Conservation (phyloP, 2,113 vertebrate genomes). For the Corvus moneduloides region DNA sequence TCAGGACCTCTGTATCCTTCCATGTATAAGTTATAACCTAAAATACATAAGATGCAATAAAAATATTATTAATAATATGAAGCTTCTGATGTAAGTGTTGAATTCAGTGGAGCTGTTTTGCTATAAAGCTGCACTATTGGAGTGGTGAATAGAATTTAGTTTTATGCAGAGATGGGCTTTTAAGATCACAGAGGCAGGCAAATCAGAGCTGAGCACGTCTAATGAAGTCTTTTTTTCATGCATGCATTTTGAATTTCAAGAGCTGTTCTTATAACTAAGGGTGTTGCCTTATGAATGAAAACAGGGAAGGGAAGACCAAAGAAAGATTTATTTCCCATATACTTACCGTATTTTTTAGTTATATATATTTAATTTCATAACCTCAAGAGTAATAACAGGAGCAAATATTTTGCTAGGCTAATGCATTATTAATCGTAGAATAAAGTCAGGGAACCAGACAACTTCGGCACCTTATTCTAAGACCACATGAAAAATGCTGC, state of each 20-base stretch:
- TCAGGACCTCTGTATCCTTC: not conserved
- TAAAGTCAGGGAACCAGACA: conserved; percentile 37
- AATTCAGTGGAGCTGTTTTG: not conserved
- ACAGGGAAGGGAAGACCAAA: not conserved
- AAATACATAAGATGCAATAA: not conserved
- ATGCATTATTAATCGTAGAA: conserved; percentile 44
- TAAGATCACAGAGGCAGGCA: not conserved
- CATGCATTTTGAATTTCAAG: not conserved
- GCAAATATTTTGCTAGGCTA: conserved; percentile 55
- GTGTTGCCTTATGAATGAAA: not conserved
- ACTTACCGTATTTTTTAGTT: conserved; percentile 23
- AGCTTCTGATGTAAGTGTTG: not conserved
- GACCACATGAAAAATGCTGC: conserved; percentile 1
- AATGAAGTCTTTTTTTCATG: not conserved
- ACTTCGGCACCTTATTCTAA: conserved; percentile 43
- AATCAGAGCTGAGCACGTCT: not conserved
- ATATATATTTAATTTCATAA: conserved; percentile 45
- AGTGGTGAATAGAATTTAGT: not conserved
- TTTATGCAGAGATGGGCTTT: not conserved
- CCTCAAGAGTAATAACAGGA: conserved; percentile 1
- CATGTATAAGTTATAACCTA: not conserved
- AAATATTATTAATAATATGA: not conserved
- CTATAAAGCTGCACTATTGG: not conserved
- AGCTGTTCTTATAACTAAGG: not conserved
- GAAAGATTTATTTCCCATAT: conserved; percentile 32